Evolutionary conservation across 1,140 invertebrate genomes (phyloP).

Genomic region (Magallana ariakensis): DNA sequence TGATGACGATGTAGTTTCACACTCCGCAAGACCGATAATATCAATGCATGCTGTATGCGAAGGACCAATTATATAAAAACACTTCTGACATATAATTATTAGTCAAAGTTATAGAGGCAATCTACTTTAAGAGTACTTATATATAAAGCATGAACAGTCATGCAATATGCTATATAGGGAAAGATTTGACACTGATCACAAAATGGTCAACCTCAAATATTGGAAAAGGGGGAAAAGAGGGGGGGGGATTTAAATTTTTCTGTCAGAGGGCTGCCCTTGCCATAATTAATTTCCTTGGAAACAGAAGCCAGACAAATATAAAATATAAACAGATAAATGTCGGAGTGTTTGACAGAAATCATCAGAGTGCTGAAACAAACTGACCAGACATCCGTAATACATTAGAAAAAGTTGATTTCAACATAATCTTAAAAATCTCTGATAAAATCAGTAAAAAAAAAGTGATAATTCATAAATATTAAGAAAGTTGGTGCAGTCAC

Average conservation of each 20-base stretch:
- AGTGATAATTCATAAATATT: no score
- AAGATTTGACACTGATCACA: background rate
- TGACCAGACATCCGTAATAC: constrained; percentile 12
- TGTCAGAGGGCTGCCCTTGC: background rate
- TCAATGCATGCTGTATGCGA: constrained; percentile 27
- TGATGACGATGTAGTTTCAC: constrained; percentile 24
- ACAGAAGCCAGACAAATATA: constrained; percentile 28
- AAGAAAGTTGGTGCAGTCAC: no score
- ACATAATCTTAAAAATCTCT: background rate
- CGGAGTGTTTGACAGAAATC: constrained; percentile 1
- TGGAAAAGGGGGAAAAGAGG: background rate
- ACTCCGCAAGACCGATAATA: background rate
- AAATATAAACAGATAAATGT: constrained; percentile 32
- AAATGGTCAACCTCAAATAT: background rate
- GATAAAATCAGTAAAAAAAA: no score
- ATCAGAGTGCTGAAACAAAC: constrained; percentile 28
- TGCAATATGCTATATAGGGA: constrained; percentile 20
- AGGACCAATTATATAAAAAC: constrained; percentile 32
- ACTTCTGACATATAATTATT: constrained; percentile 32
- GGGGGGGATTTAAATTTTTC: background rate
- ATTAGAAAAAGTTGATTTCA: background rate
- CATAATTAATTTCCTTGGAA: background rate
- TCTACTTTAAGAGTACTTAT: constrained; percentile 19
- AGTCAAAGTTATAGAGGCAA: constrained; percentile 34
- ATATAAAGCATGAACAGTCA: constrained; percentile 1